phyloP scores from a whole-genome alignment of 1,140 invertebrate genomes.

The Hormaphis cornu region DNA sequence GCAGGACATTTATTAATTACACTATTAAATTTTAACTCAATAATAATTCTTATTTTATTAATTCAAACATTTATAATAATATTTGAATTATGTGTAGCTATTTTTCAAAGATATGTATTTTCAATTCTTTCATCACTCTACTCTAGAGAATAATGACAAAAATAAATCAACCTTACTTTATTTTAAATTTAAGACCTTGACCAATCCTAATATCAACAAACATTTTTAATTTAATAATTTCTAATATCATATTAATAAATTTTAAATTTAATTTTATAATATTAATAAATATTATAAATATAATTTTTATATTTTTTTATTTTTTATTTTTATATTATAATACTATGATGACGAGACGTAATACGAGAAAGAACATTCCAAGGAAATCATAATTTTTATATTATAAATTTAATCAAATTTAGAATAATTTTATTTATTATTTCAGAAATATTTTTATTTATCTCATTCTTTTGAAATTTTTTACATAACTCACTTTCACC shows the following conservation, averaged over 20 bases:
- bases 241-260: no score
- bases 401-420: not conserved
- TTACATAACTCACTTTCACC: not conserved
- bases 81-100: not conserved
- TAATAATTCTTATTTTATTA: not conserved
- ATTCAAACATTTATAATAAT: not conserved
- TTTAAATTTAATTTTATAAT: no score
- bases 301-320: no score
- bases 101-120: not conserved
- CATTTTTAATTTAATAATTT: no score
- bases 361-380: not conserved
- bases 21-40: no score
- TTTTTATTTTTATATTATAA: no score
- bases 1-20: not conserved
- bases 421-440: conserved; percentile 11
- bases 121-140: not conserved
- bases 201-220: no score
- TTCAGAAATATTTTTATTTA: not conserved
- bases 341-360: not conserved
- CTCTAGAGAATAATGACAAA: not conserved
- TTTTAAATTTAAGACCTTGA: no score
- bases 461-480: not conserved
- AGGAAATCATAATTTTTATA: not conserved
- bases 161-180: no score
- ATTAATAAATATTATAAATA: not conserved